Conservation (phyloP, 2,888 invertebrate species). For the Apodemia hepburni region DNA sequence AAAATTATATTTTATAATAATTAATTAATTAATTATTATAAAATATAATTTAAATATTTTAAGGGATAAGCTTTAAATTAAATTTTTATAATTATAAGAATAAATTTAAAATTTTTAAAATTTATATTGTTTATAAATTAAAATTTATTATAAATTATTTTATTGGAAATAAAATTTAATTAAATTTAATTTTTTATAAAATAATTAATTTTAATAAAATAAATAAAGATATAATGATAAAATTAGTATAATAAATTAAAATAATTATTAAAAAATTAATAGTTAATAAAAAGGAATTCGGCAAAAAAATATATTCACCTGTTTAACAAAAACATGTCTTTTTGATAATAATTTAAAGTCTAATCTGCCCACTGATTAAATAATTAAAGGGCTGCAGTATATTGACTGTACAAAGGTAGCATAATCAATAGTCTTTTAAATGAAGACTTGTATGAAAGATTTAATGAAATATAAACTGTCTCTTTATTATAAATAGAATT, state of each 20-base stretch:
- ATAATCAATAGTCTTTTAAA: constrained; percentile 82
- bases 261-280: constrained; percentile 30
- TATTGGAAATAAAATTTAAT: constrained; percentile 45
- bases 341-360: constrained; percentile 53
- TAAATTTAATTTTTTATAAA: constrained; percentile 23
- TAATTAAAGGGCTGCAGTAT: constrained; percentile 88
- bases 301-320: constrained; percentile 83
- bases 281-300: constrained; percentile 89
- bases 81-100: constrained; percentile 67
- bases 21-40: constrained; percentile 43
- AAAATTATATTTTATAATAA: constrained; percentile 67
- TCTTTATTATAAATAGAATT: constrained; percentile 59
- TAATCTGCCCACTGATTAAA: constrained; percentile 85
- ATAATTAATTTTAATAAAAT: constrained; percentile 57
- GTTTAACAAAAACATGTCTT: constrained; percentile 91
- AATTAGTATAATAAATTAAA: constrained; percentile 73
- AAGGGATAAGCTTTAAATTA: constrained; percentile 82
- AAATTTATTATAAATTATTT: constrained; percentile 72
- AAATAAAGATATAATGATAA: constrained; percentile 77
- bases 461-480: constrained; percentile 83
- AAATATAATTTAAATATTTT: constrained; percentile 67
- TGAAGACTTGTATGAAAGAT: constrained; percentile 89
- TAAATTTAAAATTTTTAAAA: constrained; percentile 68
- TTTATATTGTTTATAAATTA: constrained; percentile 79
- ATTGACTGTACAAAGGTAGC: constrained; percentile 37